Percentiles rank a stretch among this genome's conserved stretches.
Evolutionary conservation across 2,113 vertebrate genomes (phyloP).

Genomic region (Rhinoderma darwinii): DNA sequence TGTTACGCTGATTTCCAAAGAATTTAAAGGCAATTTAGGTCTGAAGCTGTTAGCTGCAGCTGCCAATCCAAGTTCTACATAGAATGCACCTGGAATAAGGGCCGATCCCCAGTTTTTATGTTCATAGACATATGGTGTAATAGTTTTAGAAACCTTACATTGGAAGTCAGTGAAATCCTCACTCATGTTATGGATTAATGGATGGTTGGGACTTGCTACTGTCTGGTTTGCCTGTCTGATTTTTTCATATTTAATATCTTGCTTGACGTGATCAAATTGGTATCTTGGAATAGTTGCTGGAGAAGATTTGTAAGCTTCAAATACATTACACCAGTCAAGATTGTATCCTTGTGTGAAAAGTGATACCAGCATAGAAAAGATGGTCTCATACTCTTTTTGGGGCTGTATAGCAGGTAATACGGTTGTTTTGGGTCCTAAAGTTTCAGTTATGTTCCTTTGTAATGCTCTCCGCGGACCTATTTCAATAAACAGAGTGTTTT

Average conservation of each 20-base stretch:
- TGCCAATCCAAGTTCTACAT: conserved; percentile 80
- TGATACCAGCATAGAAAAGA: conserved; percentile 72
- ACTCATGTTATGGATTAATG: conserved; percentile 67
- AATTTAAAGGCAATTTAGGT: conserved; percentile 70
- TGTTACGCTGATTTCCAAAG: conserved; percentile 72
- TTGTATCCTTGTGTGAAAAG: conserved; percentile 81
- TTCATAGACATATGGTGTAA: conserved; percentile 74
- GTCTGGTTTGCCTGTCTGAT: conserved; percentile 65
- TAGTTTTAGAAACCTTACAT: conserved; percentile 72
- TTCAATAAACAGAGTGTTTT: conserved; percentile 81
- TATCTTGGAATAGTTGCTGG: conserved; percentile 78
- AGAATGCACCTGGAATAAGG: conserved; percentile 80
- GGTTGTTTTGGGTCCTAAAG: conserved; percentile 70
- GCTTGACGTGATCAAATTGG: conserved; percentile 79
- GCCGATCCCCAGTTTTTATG: conserved; percentile 77
- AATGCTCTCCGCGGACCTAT: conserved; percentile 79
- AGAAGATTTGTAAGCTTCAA: conserved; percentile 71
- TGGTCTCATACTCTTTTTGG: conserved; percentile 71
- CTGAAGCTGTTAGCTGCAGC: conserved; percentile 71
- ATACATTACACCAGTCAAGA: conserved; percentile 79
- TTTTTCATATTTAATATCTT: conserved; percentile 70
- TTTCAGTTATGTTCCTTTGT: conserved; percentile 80
- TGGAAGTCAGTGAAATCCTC: conserved; percentile 64
- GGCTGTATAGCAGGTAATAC: conserved; percentile 77
- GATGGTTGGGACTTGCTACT: conserved; percentile 60